Evolutionary conservation across 1,140 invertebrate genomes (phyloP).

Genomic region (Tribolium castaneum): DNA sequence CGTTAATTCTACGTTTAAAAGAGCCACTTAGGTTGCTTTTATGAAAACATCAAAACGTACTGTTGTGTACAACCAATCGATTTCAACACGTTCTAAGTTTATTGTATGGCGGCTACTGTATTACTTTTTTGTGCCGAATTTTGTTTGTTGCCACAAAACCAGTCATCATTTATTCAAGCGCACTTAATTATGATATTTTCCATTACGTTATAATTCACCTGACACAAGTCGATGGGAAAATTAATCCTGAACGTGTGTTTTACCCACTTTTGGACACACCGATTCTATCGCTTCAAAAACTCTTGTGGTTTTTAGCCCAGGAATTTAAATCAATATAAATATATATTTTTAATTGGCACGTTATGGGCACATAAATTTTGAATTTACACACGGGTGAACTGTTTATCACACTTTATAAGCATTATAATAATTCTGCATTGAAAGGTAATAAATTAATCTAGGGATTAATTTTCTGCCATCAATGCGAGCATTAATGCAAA

Average conservation of each 20-base stretch:
- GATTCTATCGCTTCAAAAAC: not conserved
- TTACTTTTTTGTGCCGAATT: not conserved
- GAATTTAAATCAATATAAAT: not conserved
- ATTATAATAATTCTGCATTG: not conserved
- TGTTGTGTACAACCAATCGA: not conserved
- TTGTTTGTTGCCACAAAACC: not conserved
- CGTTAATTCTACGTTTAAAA: not conserved
- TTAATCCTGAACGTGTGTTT: not conserved
- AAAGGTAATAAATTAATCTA: not conserved
- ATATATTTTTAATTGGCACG: too few relatives aligned
- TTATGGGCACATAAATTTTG: not conserved
- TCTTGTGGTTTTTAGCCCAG: too few relatives aligned
- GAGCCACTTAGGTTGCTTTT: not conserved
- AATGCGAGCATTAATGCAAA: not conserved
- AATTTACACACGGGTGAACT: not conserved
- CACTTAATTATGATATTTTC: not conserved
- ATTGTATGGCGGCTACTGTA: not conserved
- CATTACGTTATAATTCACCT: not conserved
- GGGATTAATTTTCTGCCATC: not conserved
- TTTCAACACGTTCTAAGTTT: not conserved
- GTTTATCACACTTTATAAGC: not conserved
- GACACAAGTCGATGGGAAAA: not conserved
- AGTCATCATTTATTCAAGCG: not conserved
- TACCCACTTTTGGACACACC: not conserved
- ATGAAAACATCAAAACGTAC: not conserved